Conservation (phyloP, 2,797 vertebrate species). For the Spinus olivaceus region DNA sequence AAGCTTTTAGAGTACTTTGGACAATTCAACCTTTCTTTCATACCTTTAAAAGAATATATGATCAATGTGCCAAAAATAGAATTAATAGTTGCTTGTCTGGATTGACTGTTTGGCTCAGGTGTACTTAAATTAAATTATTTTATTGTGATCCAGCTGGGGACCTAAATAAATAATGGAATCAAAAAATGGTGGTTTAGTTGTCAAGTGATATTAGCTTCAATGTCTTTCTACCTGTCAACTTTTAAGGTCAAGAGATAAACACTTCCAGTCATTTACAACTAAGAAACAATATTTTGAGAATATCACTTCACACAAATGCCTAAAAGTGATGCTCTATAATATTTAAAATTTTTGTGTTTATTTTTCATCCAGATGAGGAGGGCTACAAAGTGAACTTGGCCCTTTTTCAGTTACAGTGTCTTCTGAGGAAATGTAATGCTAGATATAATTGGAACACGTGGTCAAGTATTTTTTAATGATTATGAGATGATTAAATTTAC, state of each 20-base stretch:
- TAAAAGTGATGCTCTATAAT: background rate
- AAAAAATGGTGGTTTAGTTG: background rate
- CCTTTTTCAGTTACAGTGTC: background rate
- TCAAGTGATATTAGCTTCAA: background rate
- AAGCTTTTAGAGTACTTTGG: background rate
- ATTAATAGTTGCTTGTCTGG: background rate
- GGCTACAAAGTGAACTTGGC: background rate
- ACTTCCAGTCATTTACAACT: background rate
- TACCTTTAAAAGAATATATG: background rate
- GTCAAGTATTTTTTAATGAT: background rate
- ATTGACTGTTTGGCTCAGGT: background rate
- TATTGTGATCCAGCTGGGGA: background rate
- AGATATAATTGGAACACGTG: background rate
- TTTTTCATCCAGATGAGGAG: background rate
- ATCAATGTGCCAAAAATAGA: background rate
- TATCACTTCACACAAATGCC: background rate
- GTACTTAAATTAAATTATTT: background rate
- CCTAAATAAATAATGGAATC: background rate
- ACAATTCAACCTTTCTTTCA: background rate
- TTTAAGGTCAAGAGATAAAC: background rate
- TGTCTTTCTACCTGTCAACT: background rate
- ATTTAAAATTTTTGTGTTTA: background rate
- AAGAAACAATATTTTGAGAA: background rate
- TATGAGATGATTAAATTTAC: background rate
- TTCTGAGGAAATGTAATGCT: background rate